These are phyloP conservation scores for Drosophila repletoides DNA, from an alignment of 1,140 invertebrate genomes.

Conservation along the genomic window DNA sequence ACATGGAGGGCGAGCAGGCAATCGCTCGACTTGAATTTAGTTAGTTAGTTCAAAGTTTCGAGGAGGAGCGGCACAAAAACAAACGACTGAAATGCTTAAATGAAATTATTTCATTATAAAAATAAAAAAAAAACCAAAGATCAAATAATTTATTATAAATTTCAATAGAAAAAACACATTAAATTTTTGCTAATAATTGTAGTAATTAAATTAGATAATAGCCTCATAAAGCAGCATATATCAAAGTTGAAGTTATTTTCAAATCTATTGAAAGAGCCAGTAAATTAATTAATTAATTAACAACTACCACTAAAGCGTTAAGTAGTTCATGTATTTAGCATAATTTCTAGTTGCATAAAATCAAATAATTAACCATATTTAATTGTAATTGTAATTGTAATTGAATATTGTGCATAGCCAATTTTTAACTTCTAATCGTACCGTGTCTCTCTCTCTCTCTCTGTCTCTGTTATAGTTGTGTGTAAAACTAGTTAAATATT, in stretches of 20 bases:
- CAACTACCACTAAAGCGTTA: conserved; percentile 10
- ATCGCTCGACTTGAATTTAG: conserved; percentile 18
- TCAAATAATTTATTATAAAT: conserved; percentile 42
- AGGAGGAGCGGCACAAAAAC: conserved; percentile 21
- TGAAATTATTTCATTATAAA: conserved; percentile 73
- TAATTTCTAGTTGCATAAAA: conserved; percentile 52
- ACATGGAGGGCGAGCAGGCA: conserved; percentile 33
- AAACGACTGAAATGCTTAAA: conserved; percentile 75
- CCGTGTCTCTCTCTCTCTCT: conserved; percentile 44
- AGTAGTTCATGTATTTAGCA: conserved; percentile 50
- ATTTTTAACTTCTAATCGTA: conserved; percentile 63
- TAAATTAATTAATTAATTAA: conserved; percentile 7
- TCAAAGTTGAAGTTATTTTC: conserved; percentile 69
- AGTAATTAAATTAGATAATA: conserved; percentile 27
- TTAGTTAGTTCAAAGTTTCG: conserved; percentile 11
- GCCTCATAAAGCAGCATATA: conserved; percentile 39
- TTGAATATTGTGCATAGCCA: conserved; percentile 46
- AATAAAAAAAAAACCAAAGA: conserved; percentile 37
- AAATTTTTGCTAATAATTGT: conserved; percentile 61
- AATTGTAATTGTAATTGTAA: conserved; percentile 43
- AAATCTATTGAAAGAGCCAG: conserved; percentile 39
- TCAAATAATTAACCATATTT: conserved; percentile 60
- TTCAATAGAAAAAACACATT: conserved; percentile 46
- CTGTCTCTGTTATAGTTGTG: conserved; percentile 61
- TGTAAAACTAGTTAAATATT: conserved; percentile 32